phyloP scores from a whole-genome alignment of 2,113 vertebrate species.

The Macrotus californicus region DNA sequence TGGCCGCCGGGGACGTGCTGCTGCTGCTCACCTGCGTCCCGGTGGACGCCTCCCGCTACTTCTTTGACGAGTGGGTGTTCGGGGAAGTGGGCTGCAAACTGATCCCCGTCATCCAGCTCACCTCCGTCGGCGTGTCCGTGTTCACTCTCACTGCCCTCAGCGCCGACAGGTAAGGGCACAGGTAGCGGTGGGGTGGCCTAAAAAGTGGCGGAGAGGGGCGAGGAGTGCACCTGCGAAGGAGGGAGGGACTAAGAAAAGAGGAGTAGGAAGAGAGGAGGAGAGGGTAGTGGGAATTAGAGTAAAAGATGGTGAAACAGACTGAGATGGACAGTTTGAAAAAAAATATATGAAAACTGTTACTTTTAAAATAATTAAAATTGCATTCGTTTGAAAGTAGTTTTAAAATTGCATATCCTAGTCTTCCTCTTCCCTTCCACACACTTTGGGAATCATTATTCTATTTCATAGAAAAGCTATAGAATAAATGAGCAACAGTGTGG shows the following conservation, averaged over 20 bases:
- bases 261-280: too few species aligned
- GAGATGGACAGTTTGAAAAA: not conserved
- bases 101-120: conserved; percentile 94
- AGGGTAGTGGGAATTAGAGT: not conserved
- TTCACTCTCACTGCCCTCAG: conserved; percentile 96
- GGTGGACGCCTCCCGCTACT: conserved; percentile 92
- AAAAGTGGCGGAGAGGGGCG: fast-evolving
- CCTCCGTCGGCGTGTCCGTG: conserved; percentile 95
- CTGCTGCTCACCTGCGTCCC: conserved; percentile 95
- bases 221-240: too few species aligned
- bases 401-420: not conserved
- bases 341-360: not conserved
- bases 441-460: not conserved
- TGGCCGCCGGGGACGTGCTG: conserved; percentile 91
- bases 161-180: conserved; percentile 89
- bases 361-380: not conserved
- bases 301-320: not conserved
- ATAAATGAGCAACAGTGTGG: not conserved
- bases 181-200: not conserved
- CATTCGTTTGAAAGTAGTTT: not conserved
- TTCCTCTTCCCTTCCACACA: not conserved
- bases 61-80: conserved; percentile 94
- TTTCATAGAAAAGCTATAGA: not conserved
- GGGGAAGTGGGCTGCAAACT: conserved; percentile 93
- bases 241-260: not conserved